phyloP scores from a whole-genome alignment of 2,113 vertebrate species.

The Hemicordylus capensis region DNA sequence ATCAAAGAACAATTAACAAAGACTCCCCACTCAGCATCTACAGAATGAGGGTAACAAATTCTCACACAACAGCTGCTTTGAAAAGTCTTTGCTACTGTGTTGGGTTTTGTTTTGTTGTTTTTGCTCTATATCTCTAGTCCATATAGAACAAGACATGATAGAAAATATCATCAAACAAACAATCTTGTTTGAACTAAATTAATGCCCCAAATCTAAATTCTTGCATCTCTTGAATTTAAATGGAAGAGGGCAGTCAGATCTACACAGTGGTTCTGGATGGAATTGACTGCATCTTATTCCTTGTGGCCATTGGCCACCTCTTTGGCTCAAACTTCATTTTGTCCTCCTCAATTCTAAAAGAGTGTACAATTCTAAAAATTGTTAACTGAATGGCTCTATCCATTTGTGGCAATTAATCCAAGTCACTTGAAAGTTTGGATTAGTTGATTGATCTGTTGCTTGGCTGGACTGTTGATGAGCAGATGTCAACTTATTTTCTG shows the following conservation, averaged over 20 bases:
- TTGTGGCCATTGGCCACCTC: not conserved
- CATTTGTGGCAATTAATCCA: not conserved
- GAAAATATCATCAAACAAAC: not conserved
- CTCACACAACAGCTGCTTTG: slow-evolving; percentile 1
- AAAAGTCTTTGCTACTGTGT: slow-evolving; percentile 16
- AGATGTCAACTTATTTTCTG: not conserved
- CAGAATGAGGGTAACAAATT: slow-evolving; percentile 37
- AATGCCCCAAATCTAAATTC: not conserved
- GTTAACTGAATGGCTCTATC: rapidly evolving
- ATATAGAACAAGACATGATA: not conserved
- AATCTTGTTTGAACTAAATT: not conserved
- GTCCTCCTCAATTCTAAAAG: not conserved
- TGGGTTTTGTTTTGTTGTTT: not conserved
- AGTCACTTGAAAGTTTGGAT: not conserved
- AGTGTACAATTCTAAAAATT: not conserved
- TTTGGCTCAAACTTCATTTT: slow-evolving; percentile 2
- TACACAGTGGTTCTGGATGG: slow-evolving; percentile 7
- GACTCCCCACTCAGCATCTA: slow-evolving; percentile 13
- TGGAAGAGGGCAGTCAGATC: not conserved
- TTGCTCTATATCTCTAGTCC: not conserved
- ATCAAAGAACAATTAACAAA: slow-evolving; percentile 51
- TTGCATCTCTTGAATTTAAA: not conserved
- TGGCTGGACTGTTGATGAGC: slow-evolving; percentile 16
- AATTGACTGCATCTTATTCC: rapidly evolving
- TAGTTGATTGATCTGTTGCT: not conserved